These are phyloP conservation scores for Petaurus breviceps DNA, from an alignment of 2,113 vertebrate species.

Conservation along the genomic window DNA sequence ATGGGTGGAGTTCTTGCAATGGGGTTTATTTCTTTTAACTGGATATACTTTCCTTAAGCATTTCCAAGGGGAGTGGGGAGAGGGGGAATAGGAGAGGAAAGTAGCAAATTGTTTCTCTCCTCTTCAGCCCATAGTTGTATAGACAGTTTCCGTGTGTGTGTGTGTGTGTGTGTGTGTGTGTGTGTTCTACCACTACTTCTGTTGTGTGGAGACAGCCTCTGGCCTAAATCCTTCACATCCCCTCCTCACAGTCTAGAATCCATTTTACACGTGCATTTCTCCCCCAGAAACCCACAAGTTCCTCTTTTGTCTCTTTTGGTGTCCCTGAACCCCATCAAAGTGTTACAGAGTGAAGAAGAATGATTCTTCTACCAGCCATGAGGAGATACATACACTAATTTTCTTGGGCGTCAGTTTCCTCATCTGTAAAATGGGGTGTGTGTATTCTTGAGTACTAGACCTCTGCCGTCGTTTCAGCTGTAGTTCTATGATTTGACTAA, in stretches of 20 bases:
- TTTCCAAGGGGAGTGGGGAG: constrained; percentile 27
- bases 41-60: neutral
- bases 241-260: neutral
- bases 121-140: neutral
- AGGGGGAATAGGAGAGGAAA: constrained; percentile 29
- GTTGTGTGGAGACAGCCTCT: neutral
- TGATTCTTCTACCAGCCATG: neutral
- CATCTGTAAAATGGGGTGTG: neutral
- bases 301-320: neutral
- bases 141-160: neutral
- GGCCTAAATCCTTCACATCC: neutral
- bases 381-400: neutral
- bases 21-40: constrained; percentile 8
- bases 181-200: neutral
- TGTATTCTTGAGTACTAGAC: no score
- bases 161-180: neutral
- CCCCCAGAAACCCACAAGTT: neutral
- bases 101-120: neutral
- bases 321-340: neutral
- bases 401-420: neutral
- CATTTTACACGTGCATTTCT: neutral
- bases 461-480: neutral
- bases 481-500: neutral
- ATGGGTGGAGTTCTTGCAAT: neutral
- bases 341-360: neutral